Evolutionary conservation across 2,888 invertebrate genomes (phyloP).

Genomic region (Microchrysa polita): DNA sequence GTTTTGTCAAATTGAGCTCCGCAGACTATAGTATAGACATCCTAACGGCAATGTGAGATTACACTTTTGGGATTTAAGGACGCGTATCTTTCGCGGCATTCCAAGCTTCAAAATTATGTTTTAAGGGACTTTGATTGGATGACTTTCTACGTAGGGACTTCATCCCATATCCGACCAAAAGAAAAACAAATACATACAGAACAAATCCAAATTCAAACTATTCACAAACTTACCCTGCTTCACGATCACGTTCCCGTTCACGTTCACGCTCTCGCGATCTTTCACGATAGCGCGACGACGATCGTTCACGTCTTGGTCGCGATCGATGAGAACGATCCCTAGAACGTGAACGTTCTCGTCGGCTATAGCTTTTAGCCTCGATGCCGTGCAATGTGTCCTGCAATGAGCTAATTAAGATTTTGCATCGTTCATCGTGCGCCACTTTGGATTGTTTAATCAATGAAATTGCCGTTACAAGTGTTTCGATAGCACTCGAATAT

Average conservation of each 20-base stretch:
- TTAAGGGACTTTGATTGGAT: too few species aligned
- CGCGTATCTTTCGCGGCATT: too few species aligned
- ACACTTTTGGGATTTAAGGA: too few species aligned
- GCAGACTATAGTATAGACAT: too few species aligned
- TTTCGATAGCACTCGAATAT: constrained; percentile 98
- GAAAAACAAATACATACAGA: constrained; percentile 1
- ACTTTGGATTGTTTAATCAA: constrained; percentile 97
- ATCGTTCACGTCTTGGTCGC: constrained; percentile 63
- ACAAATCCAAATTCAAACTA: not conserved
- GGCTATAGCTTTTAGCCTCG: constrained; percentile 95
- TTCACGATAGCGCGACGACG: constrained; percentile 73
- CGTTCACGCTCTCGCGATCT: constrained; percentile 76
- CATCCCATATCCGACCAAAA: too few species aligned
- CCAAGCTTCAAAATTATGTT: too few species aligned
- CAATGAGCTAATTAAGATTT: constrained; percentile 94
- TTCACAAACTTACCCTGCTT: constrained; percentile 68
- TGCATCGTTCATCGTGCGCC: constrained; percentile 89
- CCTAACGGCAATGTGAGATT: too few species aligned
- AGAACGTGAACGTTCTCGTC: constrained; percentile 70
- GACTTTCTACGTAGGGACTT: too few species aligned
- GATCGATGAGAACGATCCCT: constrained; percentile 66
- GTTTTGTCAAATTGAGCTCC: too few species aligned
- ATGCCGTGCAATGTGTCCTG: constrained; percentile 97
- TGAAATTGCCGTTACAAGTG: constrained; percentile 97
- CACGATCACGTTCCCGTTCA: constrained; percentile 64